Evolutionary conservation across 2,888 invertebrate genomes (phyloP), one percentile per base, ranked within the genome.

Genomic region (Malthinus flaveolus): DNA sequence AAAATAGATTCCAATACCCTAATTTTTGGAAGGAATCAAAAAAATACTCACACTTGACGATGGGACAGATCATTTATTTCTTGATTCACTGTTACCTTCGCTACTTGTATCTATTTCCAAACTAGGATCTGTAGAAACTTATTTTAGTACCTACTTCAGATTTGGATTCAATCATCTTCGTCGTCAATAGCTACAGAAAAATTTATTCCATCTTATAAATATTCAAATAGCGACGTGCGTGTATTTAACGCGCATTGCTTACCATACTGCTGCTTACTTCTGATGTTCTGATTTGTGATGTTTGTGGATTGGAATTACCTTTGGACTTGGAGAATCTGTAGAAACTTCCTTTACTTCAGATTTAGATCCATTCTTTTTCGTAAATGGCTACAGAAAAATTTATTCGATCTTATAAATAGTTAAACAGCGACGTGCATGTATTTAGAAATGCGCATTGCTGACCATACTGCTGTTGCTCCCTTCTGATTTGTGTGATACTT

Each of bases 221-320:
- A 7, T 33, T 33, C 8, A 33, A 10, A 10, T 35, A 35, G 3
- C 35, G 5, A 10, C 10, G 7, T 35, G 10, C n/a, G 7, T 35
- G 35, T 7, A 5, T 35, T 35, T 35, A 10, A 35, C 7, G n/a
- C n/a, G 35, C 3, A 10, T 32, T 13, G 39, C 53, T 47, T 47
- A 53, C 53, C 53, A 53, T 53, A 33, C n/a, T n/a, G n/a, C n/a
- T 36, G 53, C 34, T n/a, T n/a, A n/a, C n/a, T 53, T 46, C 31
- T 53, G 46, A 9, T 35, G 46, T 1, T 44, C 44, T n/a, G 32
- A n/a, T n/a, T n/a, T n/a, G n/a, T n/a, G n/a, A n/a, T n/a, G n/a
- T n/a, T n/a, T n/a, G n/a, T n/a, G n/a, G n/a, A n/a, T n/a, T n/a
- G n/a, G n/a, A n/a, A n/a, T 33, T 23, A 44, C 44, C 9, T 7